phyloP scores from a whole-genome alignment of 1,140 invertebrate species.

The Tetramorium alpestre region DNA sequence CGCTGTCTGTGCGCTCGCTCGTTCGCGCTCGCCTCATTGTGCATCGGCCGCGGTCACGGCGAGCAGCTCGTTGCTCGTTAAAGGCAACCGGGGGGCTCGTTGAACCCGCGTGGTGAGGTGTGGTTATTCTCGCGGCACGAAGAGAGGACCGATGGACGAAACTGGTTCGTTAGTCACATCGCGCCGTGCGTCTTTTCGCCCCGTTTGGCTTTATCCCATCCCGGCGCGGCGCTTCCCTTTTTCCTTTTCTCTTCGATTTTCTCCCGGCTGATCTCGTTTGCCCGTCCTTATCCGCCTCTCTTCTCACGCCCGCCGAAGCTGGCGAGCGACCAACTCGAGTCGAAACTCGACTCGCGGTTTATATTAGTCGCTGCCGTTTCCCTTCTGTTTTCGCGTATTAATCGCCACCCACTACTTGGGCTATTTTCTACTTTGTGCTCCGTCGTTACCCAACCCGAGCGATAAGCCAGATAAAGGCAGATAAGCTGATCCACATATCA shows the following conservation, averaged over 20 bases:
- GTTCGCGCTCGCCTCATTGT: constrained; percentile 28
- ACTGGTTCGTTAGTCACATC: constrained; percentile 55
- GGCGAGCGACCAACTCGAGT: constrained; percentile 12
- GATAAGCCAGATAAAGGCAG: constrained; percentile 17
- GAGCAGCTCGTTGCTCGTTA: constrained; percentile 24
- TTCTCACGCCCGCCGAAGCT: neutral
- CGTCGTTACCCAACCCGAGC: neutral
- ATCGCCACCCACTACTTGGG: neutral
- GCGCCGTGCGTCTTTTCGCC: neutral
- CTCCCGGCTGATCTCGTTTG: neutral
- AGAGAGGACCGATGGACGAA: constrained; percentile 15
- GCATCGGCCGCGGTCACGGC: constrained; percentile 5
- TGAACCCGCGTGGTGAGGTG: constrained; percentile 43
- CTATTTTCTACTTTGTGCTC: neutral
- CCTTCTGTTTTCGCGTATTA: neutral
- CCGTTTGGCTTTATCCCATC: constrained; percentile 2
- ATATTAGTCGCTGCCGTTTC: neutral
- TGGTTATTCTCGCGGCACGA: constrained; percentile 43
- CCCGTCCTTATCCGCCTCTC: neutral
- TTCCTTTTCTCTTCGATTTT: neutral
- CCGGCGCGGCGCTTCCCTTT: neutral
- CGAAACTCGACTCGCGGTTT: neutral
- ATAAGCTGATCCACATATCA: neutral
- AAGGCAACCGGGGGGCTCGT: constrained; percentile 39
- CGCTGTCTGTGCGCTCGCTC: no score